These are phyloP conservation scores for Pseudococcus longispinus DNA, from an alignment of 2,888 invertebrate genomes.

Conservation along the genomic window DNA sequence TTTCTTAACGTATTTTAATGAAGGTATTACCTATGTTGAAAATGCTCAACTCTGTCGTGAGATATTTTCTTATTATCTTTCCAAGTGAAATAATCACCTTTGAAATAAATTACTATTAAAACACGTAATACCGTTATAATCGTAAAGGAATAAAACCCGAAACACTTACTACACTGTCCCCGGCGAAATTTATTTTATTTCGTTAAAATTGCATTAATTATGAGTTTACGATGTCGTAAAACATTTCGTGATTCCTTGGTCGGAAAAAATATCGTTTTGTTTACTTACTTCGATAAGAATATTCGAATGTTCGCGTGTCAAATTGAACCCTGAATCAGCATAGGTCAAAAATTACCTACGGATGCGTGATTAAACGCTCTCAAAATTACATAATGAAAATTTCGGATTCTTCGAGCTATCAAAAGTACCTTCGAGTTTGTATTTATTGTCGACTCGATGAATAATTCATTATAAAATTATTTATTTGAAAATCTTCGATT, in stretches of 20 bases:
- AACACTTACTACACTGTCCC: background rate
- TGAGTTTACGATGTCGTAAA: background rate
- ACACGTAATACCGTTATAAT: no score
- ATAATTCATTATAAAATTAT: conserved; percentile 8
- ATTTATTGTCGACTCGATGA: background rate
- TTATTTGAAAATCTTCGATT: background rate
- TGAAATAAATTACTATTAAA: no score
- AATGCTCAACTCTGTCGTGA: no score
- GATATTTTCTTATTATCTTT: no score
- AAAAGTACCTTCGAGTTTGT: background rate
- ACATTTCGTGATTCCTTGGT: background rate
- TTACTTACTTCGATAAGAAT: background rate
- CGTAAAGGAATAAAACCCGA: background rate
- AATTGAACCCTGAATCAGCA: background rate
- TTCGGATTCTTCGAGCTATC: background rate
- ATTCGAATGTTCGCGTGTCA: background rate
- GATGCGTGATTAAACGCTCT: background rate
- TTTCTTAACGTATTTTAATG: background rate
- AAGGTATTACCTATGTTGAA: no score
- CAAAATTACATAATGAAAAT: background rate
- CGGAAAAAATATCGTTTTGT: background rate
- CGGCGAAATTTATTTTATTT: background rate
- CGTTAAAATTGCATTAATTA: background rate
- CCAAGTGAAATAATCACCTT: no score
- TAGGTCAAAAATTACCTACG: background rate